phyloP scores from a whole-genome alignment of 2,888 invertebrate species.

The Therioaphis trifolii region DNA sequence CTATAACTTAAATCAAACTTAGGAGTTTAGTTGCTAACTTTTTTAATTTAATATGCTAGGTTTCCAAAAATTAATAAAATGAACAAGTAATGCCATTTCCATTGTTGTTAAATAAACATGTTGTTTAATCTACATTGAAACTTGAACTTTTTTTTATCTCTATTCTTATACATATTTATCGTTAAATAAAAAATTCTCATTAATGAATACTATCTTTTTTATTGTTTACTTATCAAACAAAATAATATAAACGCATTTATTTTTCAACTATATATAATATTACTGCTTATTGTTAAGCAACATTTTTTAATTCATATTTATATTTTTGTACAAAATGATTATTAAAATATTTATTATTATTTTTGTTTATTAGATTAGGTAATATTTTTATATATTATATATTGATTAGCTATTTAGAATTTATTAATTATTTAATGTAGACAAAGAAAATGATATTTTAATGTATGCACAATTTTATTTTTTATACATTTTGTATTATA shows the following conservation, averaged over 20 bases:
- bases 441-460: background rate
- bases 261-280: conserved; percentile 29
- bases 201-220: conserved; percentile 22
- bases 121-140: conserved; percentile 1
- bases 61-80: conserved; percentile 42
- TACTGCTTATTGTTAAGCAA: conserved; percentile 48
- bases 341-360: conserved; percentile 23
- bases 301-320: conserved; percentile 35
- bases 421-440: conserved; percentile 21
- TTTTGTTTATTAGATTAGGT: conserved; percentile 37
- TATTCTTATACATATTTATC: conserved; percentile 7
- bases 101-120: conserved; percentile 16
- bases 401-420: conserved; percentile 40
- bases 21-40: conserved; percentile 26
- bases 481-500: background rate
- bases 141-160: conserved; percentile 25
- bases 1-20: conserved; percentile 49
- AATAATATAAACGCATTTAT: conserved; percentile 29
- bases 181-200: conserved; percentile 5
- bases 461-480: conserved; percentile 33
- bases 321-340: conserved; percentile 54
- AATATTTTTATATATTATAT: conserved; percentile 35
- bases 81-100: conserved; percentile 20
- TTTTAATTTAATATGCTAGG: conserved; percentile 53
- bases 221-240: conserved; percentile 34